A percentile compares a stretch with the other conserved stretches of the same genome.
Evolutionary conservation across 1,140 invertebrate genomes (phyloP).

Genomic region (Dendrolimus punctatus): DNA sequence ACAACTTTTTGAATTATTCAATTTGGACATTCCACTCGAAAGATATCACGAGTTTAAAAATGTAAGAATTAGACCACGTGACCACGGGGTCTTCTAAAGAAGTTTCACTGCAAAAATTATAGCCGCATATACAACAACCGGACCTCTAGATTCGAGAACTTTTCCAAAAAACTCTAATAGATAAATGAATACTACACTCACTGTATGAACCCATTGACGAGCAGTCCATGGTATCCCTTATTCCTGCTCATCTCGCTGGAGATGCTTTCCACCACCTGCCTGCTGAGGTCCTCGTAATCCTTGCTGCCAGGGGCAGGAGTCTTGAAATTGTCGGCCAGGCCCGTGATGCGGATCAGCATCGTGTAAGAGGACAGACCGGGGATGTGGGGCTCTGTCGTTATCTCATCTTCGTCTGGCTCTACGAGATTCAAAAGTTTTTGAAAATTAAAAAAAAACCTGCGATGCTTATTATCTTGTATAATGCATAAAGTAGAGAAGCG

Average conservation of each 20-base stretch:
- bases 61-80: too few relatives aligned
- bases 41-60: too few relatives aligned
- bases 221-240: slow-evolving; percentile 82
- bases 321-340: slow-evolving; percentile 83
- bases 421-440: background rate
- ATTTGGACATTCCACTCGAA: too few relatives aligned
- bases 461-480: too few relatives aligned
- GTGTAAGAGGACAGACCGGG: slow-evolving; percentile 75
- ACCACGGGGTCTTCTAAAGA: too few relatives aligned
- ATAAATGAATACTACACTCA: slow-evolving; percentile 53
- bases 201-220: slow-evolving; percentile 81
- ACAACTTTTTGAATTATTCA: too few relatives aligned
- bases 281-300: slow-evolving; percentile 83
- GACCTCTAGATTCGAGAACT: too few relatives aligned
- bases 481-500: too few relatives aligned
- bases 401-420: slow-evolving; percentile 65
- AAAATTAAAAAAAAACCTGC: too few relatives aligned
- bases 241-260: slow-evolving; percentile 75
- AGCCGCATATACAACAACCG: too few relatives aligned
- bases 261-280: slow-evolving; percentile 78
- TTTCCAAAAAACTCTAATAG: too few relatives aligned
- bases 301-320: slow-evolving; percentile 77
- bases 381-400: slow-evolving; percentile 73
- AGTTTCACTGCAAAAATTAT: too few relatives aligned
- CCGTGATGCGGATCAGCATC: slow-evolving; percentile 81